Conservation (phyloP, 2,888 invertebrate species). For the Ophion ellenae region DNA sequence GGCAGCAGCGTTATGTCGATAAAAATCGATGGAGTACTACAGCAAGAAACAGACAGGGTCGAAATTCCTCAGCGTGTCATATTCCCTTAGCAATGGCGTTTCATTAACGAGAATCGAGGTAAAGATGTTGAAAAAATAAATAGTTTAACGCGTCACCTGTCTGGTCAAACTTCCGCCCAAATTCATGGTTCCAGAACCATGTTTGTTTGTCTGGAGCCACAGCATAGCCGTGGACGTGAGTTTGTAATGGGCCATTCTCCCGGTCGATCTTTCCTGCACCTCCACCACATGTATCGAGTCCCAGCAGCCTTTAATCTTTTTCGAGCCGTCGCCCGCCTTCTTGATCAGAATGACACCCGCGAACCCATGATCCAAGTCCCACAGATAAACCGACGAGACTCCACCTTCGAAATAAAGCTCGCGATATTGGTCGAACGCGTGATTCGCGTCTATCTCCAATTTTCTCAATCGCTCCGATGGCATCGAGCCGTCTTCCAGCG, state of each 20-base stretch:
- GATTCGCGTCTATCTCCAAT: slow-evolving; percentile 98
- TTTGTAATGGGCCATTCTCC: slow-evolving; percentile 98
- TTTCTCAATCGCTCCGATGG: slow-evolving; percentile 98
- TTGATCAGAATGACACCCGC: slow-evolving; percentile 99
- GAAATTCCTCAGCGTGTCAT: not conserved
- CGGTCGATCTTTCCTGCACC: slow-evolving; percentile 97
- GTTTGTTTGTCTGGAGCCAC: slow-evolving; percentile 99
- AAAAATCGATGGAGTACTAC: too few species aligned
- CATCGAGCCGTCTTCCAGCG: slow-evolving; percentile 98
- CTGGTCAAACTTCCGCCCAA: slow-evolving; percentile 98
- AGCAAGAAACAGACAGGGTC: too few species aligned
- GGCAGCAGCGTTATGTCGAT: too few species aligned
- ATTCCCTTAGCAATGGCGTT: not conserved
- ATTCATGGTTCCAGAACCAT: slow-evolving; percentile 99
- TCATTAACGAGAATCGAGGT: not conserved
- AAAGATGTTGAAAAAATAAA: not conserved
- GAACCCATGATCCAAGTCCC: slow-evolving; percentile 99
- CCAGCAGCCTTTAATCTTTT: slow-evolving; percentile 99
- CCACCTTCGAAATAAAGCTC: slow-evolving; percentile 99
- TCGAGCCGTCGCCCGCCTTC: slow-evolving; percentile 99
- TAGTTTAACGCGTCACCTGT: slow-evolving; percentile 87
- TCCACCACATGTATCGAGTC: slow-evolving; percentile 99
- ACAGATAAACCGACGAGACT: slow-evolving; percentile 99
- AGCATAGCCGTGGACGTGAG: slow-evolving; percentile 99
- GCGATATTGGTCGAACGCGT: slow-evolving; percentile 99